Base-by-base conservation (phyloP, 1,140 invertebrate genomes). In the Portunus trituberculatus region DNA sequence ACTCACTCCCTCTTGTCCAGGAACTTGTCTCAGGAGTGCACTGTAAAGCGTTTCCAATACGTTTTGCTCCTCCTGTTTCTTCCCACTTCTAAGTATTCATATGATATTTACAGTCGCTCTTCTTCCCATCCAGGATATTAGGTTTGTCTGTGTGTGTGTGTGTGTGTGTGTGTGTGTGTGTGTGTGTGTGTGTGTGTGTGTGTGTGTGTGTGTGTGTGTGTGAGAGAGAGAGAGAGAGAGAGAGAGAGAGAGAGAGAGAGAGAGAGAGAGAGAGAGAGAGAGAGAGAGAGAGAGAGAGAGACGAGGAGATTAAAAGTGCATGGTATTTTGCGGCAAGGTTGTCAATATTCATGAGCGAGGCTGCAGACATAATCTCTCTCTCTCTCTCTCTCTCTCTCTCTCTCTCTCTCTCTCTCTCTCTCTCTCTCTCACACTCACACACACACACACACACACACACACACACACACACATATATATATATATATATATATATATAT, bases 371-470 rank as follows among this genome's bases (percentile, higher is more conserved):
- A 76, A 76, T 76, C 67, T 76, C 67, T 76, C 67, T 76, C 67
- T 76, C 67, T 76, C 67, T 76, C 67, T 76, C 67, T 76, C 67
- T 76, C 67, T 88, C 46, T 88, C 87, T 48, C 87, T 88, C 87
- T 88, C 87, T 88, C 87, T 87, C 87, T 88, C 87, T 88, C 87
- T 88, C 87, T 88, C 87, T 88, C 87, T 88, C 87, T 88, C 87
- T 88, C 87, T 88, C 87, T 88, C 87, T 88, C 87, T 88, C 87
- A 32, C 87, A 32, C 87, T 29, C 87, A 2, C n/a, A n/a, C n/a
- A n/a, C n/a, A n/a, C n/a, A n/a, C n/a, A n/a, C n/a, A n/a, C n/a
- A n/a, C n/a, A n/a, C n/a, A n/a, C n/a, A n/a, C n/a, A n/a, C n/a
- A n/a, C n/a, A n/a, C n/a, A n/a, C n/a, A n/a, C n/a, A n/a, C n/a